Evolutionary conservation across 2,797 vertebrate species (phyloP).

Genomic region (Nyctibius grandis): DNA sequence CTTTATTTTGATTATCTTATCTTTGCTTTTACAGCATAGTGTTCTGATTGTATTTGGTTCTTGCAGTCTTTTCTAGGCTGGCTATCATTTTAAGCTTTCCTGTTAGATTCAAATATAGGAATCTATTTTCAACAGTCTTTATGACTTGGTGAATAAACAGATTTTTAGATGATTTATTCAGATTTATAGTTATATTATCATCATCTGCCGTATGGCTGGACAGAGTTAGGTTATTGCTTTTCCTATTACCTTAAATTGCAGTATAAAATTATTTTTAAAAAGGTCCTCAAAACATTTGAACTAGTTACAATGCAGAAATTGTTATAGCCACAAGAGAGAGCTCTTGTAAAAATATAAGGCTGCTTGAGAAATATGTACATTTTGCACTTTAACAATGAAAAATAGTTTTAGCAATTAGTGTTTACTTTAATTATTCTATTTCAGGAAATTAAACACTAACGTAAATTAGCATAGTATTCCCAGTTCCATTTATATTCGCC

Average conservation of each 20-base stretch:
- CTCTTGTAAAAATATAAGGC: constrained; percentile 70
- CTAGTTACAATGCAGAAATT: constrained; percentile 21
- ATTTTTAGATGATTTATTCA: constrained; percentile 9
- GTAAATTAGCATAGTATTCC: not conserved
- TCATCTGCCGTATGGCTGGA: not conserved
- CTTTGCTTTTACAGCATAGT: constrained; percentile 19
- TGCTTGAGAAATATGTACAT: not conserved
- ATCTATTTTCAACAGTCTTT: not conserved
- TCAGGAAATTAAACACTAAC: constrained; percentile 28
- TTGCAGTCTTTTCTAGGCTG: not conserved
- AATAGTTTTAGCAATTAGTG: constrained; percentile 7
- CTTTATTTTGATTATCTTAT: constrained; percentile 29
- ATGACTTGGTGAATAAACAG: not conserved
- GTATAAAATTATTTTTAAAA: not conserved
- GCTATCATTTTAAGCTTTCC: not conserved
- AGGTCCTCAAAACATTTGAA: not conserved
- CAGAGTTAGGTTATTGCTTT: not conserved
- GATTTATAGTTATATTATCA: not conserved
- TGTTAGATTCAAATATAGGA: not conserved
- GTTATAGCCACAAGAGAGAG: constrained; percentile 69
- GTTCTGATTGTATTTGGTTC: constrained; percentile 1
- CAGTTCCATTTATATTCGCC: not conserved
- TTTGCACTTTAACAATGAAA: constrained; percentile 6
- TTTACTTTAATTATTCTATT: constrained; percentile 36
- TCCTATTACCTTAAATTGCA: not conserved